Base-by-base conservation (phyloP, 2,888 invertebrate species). In the Oxyteleia sp. region DNA sequence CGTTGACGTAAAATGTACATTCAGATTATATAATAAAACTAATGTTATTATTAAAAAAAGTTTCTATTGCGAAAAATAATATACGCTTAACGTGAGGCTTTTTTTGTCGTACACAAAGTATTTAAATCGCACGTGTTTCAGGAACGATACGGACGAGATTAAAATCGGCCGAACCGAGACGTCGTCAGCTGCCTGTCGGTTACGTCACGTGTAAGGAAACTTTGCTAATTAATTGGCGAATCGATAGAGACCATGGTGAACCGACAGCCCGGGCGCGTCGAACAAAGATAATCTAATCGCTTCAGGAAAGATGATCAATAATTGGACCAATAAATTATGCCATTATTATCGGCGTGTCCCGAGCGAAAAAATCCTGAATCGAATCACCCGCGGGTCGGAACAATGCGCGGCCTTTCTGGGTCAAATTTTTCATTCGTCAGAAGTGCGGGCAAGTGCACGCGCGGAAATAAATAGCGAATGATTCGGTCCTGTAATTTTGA, bases 401-500 rank as follows among this genome's bases (percentile, higher is more conserved):
- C n/a, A n/a, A n/a, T n/a, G n/a, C n/a, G n/a, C n/a, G n/a, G n/a
- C n/a, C n/a, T n/a, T n/a, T n/a, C n/a, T n/a, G n/a, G n/a, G n/a
- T n/a, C n/a, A n/a, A n/a, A n/a, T 55, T 64, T 74, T 64, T 43
- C 45, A 64, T 49, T 64, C 26, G 15, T 7, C 11, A 35, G 26
- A 23, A 26, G 11, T 3, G 13, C 20, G 45, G 4, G 4, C 16
- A 18, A 23, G 18, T 43, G 16, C 66, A 38, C 38, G 16, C 16
- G 59, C 29, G 20, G 41, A 51, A 61, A 57, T 75, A 79, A 72
- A 76, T 64, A 64, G 63, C 13, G 57, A 75, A 61, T 63, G 63
- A 66, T 43, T 79, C 53, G 63, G 68, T 68, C 59, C 72, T 78
- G 71, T 68, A 84, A 89, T 90, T 89, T 88, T 87, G 87, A 87